A percentile compares a stretch with the other conserved stretches of the same genome.
Conservation (phyloP, 2,797 vertebrate species). For the Hippoglossus hippoglossus region DNA sequence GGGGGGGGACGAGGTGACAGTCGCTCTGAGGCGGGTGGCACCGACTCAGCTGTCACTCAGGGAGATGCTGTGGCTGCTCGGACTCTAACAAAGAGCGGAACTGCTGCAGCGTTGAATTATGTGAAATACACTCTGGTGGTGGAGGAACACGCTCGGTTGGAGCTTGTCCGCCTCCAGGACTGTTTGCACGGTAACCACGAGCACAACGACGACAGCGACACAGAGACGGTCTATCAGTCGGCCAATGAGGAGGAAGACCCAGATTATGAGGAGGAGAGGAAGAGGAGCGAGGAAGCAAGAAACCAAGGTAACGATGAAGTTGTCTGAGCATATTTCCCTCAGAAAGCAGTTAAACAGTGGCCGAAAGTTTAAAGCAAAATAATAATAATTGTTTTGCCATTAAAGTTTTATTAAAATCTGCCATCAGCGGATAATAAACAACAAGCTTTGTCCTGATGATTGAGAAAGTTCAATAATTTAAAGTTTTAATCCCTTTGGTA, state of each 20-base stretch:
- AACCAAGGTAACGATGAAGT: constrained; percentile 66
- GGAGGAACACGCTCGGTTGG: constrained; percentile 92
- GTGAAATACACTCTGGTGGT: constrained; percentile 96
- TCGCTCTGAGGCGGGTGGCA: constrained; percentile 2
- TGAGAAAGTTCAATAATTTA: too few species aligned
- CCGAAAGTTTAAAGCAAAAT: too few species aligned
- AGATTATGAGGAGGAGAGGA: constrained; percentile 79
- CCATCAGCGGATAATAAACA: too few species aligned
- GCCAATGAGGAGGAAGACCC: constrained; percentile 89
- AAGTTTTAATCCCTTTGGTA: too few species aligned
- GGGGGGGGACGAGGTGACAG: constrained; percentile 11
- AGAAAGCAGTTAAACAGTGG: background rate
- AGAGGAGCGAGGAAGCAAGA: constrained; percentile 68
- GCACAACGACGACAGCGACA: constrained; percentile 88
- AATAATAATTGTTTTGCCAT: too few species aligned
- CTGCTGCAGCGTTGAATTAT: constrained; percentile 89
- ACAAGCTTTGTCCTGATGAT: too few species aligned
- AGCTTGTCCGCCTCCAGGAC: constrained; percentile 92
- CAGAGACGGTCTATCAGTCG: constrained; percentile 88
- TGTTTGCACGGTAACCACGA: constrained; percentile 89
- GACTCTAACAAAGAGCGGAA: constrained; percentile 84
- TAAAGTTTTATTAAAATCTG: too few species aligned
- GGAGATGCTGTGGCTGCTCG: constrained; percentile 57
- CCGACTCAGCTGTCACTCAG: constrained; percentile 16
- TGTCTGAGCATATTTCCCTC: background rate